phyloP scores from a whole-genome alignment of 2,888 invertebrate species.

The Nomada goodeniana region DNA sequence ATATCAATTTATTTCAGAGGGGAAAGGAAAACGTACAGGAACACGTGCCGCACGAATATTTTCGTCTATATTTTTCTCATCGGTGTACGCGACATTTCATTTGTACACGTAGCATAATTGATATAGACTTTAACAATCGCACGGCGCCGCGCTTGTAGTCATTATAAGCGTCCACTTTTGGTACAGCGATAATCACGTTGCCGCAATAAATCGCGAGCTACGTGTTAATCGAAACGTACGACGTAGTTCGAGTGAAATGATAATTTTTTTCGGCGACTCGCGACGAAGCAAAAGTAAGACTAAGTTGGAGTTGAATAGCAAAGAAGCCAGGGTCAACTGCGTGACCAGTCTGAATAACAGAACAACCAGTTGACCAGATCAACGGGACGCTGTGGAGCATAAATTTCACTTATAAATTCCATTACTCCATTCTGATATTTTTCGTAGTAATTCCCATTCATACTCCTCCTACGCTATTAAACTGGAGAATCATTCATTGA shows the following conservation, averaged over 20 bases:
- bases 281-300: constrained; percentile 16
- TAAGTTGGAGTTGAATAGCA: constrained; percentile 38
- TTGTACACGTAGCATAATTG: too few species aligned
- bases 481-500: too few species aligned
- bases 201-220: not conserved
- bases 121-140: not conserved
- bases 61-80: not conserved
- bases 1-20: constrained; percentile 16
- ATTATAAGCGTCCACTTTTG: not conserved
- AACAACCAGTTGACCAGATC: constrained; percentile 37
- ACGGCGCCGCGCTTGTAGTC: not conserved
- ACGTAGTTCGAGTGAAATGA: constrained; percentile 1
- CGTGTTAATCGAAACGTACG: not conserved
- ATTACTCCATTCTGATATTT: constrained; percentile 2
- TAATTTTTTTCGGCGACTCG: constrained; percentile 25
- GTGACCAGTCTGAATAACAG: constrained; percentile 50
- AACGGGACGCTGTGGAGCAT: constrained; percentile 16
- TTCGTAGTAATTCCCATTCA: not conserved
- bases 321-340: constrained; percentile 49
- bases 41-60: not conserved
- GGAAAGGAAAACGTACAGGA: not conserved
- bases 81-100: too few species aligned
- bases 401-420: constrained; percentile 29
- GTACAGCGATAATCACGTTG: not conserved
- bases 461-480: too few species aligned